Percentiles rank a stretch among this genome's conserved stretches.
Conservation (phyloP, 1,140 invertebrate genomes). For the Temnothorax nylanderi region DNA sequence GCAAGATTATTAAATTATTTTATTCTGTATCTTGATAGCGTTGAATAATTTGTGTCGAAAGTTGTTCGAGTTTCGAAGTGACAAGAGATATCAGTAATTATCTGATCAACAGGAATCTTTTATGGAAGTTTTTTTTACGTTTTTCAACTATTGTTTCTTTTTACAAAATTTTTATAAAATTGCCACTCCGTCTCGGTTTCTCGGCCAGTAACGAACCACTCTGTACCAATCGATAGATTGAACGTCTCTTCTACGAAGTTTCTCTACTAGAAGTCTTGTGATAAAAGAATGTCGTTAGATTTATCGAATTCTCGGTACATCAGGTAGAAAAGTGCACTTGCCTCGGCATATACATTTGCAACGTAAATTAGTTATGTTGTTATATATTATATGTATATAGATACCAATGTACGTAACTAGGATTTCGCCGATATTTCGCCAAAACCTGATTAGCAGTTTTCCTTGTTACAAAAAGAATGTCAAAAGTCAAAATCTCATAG, state of each 20-base stretch:
- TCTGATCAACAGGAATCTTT: not conserved
- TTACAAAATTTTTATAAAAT: not conserved
- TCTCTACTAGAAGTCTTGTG: conserved; percentile 19
- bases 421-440: not conserved
- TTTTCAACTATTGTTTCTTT: not conserved
- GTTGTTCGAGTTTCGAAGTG: not conserved
- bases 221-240: conserved; percentile 13
- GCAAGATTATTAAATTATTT: not conserved
- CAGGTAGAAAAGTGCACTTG: conserved; percentile 72
- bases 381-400: conserved; percentile 65
- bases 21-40: not conserved
- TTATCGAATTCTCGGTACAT: conserved; percentile 51
- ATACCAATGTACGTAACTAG: conserved; percentile 31
- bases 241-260: conserved; percentile 4
- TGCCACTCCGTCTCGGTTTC: not conserved
- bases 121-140: not conserved
- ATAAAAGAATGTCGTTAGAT: conserved; percentile 42
- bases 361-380: conserved; percentile 63
- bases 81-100: too few relatives aligned
- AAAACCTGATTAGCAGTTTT: not conserved
- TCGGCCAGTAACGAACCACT: not conserved
- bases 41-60: not conserved
- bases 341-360: conserved; percentile 63
- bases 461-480: conserved; percentile 32
- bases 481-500: not conserved